Base-by-base conservation (phyloP, 2,797 vertebrate genomes). In the Aplochiton taeniatus region DNA sequence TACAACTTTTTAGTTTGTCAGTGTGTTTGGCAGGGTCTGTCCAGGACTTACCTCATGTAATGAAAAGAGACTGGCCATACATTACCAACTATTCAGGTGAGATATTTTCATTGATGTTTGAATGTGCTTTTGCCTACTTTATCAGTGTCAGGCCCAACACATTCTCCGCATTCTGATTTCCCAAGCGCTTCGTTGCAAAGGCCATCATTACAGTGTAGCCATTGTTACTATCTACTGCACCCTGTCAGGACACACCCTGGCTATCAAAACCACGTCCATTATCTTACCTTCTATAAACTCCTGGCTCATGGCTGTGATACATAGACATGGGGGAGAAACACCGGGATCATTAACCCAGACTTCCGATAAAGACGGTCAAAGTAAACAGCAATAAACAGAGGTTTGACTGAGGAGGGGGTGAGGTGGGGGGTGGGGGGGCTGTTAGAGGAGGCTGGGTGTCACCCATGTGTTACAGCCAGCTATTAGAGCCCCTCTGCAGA, bases 81-180 rank as follows among this genome's bases (percentile, higher is more conserved):
- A 41, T 9, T n/a, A 16, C 16, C 18, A 11, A 11, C 52, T 54
- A 11, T 54, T 56, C 19, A 56, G 0, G 31, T 31, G 8, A 4
- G 54, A 9, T 31, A 12, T 31, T n/a, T 55, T 41, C 18, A 20
- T 13, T 20, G 53, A 13, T 20, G 31, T 11, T 41, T 55, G 19
- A 53, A 59, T 47, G 59, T 42, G 58, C 57, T 19, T 69, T 71
- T 59, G 8, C 48, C 11, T n/a, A 16, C 50, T 65, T 17, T 44
- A 31, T 61, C 16, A 61, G 0, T n/a, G 2, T 12, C 31, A 0
- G 0, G 54, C 41, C 18, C 19, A 20, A 31, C 48, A 20, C 17
- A 75, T 77, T 70, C 51, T 66, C 76, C 16, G 55, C 62, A 84
- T 83, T 77, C 73, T 73, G 82, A 13, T 14, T 72, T 73, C 63